phyloP scores from a whole-genome alignment of 2,888 invertebrate species.

The Masnerella sp. region DNA sequence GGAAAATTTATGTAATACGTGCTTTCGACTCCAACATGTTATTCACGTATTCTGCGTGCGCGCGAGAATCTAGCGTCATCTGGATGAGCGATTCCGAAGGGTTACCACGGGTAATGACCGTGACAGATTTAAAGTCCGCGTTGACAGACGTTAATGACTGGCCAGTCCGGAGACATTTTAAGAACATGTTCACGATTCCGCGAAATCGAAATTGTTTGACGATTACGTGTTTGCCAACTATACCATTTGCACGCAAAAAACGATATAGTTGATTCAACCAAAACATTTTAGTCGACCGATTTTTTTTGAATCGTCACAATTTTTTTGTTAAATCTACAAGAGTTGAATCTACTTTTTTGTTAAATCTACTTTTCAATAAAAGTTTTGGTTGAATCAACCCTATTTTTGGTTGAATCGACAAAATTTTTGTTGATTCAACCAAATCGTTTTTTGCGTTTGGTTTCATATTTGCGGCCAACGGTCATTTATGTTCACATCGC shows the following conservation, averaged over 20 bases:
- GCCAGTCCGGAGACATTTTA: constrained; percentile 26
- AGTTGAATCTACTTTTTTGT: no score
- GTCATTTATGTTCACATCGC: constrained; percentile 10
- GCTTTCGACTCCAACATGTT: constrained; percentile 34
- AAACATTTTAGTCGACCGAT: no score
- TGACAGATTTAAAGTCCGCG: constrained; percentile 13
- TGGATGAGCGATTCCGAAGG: constrained; percentile 20
- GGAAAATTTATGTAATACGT: constrained; percentile 42
- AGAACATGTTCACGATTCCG: constrained; percentile 12
- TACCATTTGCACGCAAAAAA: no score
- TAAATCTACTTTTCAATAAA: constrained; percentile 5
- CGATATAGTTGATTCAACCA: no score
- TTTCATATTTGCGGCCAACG: no score
- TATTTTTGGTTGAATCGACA: constrained; percentile 1
- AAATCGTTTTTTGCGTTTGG: no score
- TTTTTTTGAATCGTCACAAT: no score
- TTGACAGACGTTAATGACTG: constrained; percentile 33
- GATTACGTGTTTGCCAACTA: constrained; percentile 10
- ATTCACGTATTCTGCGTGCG: not conserved
- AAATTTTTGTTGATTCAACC: no score
- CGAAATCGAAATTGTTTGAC: constrained; percentile 24
- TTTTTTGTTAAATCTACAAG: no score
- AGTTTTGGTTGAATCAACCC: no score
- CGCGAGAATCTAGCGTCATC: constrained; percentile 19
- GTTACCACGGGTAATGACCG: constrained; percentile 8